Evolutionary conservation across 2,797 vertebrate genomes (phyloP), one percentile per base, ranked within the genome.

Genomic region (Aplochiton taeniatus): DNA sequence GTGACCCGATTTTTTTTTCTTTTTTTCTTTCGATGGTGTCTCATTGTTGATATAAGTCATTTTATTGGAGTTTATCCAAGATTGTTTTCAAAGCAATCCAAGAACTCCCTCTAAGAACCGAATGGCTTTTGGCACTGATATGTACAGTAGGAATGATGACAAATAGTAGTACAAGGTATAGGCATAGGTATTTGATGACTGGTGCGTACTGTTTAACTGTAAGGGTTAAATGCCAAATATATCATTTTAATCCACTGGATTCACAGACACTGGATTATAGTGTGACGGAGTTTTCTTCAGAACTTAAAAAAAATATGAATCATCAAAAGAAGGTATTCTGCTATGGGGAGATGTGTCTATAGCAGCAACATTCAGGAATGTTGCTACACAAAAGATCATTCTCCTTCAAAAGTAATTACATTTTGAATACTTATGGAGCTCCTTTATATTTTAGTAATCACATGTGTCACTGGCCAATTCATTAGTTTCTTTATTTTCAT

Each of bases 341-440:
- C 31, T 31, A n/a, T n/a, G n/a, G n/a, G n/a, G n/a, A n/a, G n/a
- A n/a, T n/a, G n/a, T n/a, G n/a, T n/a, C n/a, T n/a, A 6, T 3
- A 31, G 31, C 6, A 31, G 6, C 31, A 31, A 31, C 31, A 31
- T n/a, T n/a, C n/a, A 73, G 62, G 66, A 70, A 68, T 76, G 84
- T 84, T 83, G 66, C 74, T 66, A 73, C 79, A 49, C 68, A 60
- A 76, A 78, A 79, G 80, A 69, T 69, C 68, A 72, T 85, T 75
- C 70, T 79, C 78, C 63, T 65, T 20, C n/a, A 60, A 20, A n/a
- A 61, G 50, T 9, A 77, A 72, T 80, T 75, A 57, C 56, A 70
- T 78, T 83, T 85, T 81, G 88, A 79, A 85, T 84, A 89, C 79
- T 70, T 86, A 83, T 68, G 73, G 80, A 72, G 63, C 72, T 85